Evolutionary conservation across 2,888 invertebrate species (phyloP), one percentile per base, ranked within the genome.

Genomic region (Ernsta delagoae): DNA sequence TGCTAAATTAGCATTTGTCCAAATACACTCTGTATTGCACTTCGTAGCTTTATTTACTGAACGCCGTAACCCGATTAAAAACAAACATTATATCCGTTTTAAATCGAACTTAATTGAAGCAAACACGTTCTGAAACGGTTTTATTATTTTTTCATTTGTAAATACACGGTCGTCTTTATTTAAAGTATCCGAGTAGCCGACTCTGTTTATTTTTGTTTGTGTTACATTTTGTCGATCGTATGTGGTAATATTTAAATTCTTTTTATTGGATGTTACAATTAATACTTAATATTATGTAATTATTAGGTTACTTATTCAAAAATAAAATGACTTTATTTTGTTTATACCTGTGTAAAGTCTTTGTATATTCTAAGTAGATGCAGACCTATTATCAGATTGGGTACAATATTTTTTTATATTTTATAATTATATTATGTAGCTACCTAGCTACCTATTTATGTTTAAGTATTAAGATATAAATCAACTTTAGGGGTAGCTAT

Each of bases 51-150:
- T 69, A 56, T 69, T 68, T 69, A 63, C 69, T 16, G 59, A 63
- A 43, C 57, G 63, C 59, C 50, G 69, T 69, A 59, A 69, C 69
- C 43, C 53, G 62, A 69, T 69, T 69, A 69, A 63, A 69, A 69
- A 59, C 63, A 63, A 69, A 69, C 59, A 69, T 63, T 59, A 53
- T 69, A 69, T 59, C 50, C 69, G 63, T 59, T 63, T 69, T 63
- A 69, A 53, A 69, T 69, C 69, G 59, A 63, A 69, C 69, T 69
- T 69, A 69, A 69, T 69, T 69, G 63, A 69, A 63, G 63, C 69
- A 69, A 69, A 69, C 63, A 69, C 50, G 63, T 63, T 43, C 53
- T 63, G 69, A 69, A 69, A 59, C 69, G 56, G 57, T 68, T 69
- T 59, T 69, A 63, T 69, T 69, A 69, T 63, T 69, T 69, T 69